These are phyloP conservation scores for Lottia scabra DNA, from an alignment of 2,888 invertebrate species.

Conservation along the genomic window DNA sequence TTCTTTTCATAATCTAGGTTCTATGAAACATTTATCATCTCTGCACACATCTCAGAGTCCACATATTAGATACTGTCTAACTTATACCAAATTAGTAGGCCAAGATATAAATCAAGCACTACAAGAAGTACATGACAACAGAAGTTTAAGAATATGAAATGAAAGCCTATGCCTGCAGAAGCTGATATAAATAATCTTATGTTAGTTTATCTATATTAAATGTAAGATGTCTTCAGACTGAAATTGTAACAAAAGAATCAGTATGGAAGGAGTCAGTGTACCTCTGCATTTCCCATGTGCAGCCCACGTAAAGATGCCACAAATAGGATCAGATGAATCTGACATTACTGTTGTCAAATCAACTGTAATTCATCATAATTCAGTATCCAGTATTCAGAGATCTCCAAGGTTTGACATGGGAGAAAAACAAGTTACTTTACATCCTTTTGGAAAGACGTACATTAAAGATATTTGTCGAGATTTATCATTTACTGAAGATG, in stretches of 20 bases:
- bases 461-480: constrained; percentile 58
- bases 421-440: neutral
- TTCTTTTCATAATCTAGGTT: too few relatives aligned
- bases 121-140: too few relatives aligned
- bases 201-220: too few relatives aligned
- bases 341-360: constrained; percentile 37
- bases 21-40: too few relatives aligned
- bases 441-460: constrained; percentile 49
- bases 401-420: neutral
- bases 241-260: constrained; percentile 2
- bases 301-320: constrained; percentile 57
- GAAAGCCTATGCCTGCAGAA: too few relatives aligned
- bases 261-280: constrained; percentile 29
- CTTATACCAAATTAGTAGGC: too few relatives aligned
- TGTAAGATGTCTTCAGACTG: too few relatives aligned
- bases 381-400: constrained; percentile 26
- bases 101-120: too few relatives aligned
- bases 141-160: too few relatives aligned
- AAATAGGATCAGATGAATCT: constrained; percentile 54
- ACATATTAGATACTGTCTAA: too few relatives aligned
- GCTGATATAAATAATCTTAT: too few relatives aligned
- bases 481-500: constrained; percentile 63
- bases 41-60: too few relatives aligned
- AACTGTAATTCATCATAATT: constrained; percentile 29
- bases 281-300: constrained; percentile 60